Evolutionary conservation across 2,888 invertebrate genomes (phyloP), one percentile per base, ranked within the genome.

Genomic region (Sphinx pinastri): DNA sequence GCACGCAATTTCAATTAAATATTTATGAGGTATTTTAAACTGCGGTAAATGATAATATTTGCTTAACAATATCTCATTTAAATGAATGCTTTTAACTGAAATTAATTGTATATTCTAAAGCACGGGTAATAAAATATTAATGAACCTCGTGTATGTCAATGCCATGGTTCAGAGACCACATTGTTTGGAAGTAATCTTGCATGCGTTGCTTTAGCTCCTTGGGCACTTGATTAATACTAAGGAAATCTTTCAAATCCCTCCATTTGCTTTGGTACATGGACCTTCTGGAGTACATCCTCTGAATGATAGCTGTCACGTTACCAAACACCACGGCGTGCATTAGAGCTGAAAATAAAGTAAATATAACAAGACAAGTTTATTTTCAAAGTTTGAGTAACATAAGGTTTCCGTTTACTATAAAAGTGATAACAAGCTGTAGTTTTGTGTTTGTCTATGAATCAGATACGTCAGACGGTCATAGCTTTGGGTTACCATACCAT

Each of bases 261-360:
- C 98, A 98, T 94, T 98, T 99, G 81, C 97, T 97, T 88, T 99
- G 99, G 88, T 98, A 99, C 84, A 98, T 96, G 6, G 98, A 98
- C 57, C 98, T 95, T 59, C 99, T 95, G 0, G 98, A 98, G 91
- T 99, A 99, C 98, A 99, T 98, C 79, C 99, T 95, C 88, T 99
- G 99, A 84, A 99, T 99, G 81, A 99, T 98, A 69, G 99, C 99
- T 16, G 99, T 99, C 79, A 99, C 99, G 91, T 99, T 99, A 88
- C 99, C 99, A 87, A 99, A 99, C 58, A 99, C 99, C 70, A 98
- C 98, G 25, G 99, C 99, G 90, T 99, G 99, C 99, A 99, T 99
- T 83, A 99, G 95, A 66, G 99, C 99, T 99, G 94, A 70, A 86
- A 84, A 63, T 68, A 71, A 70, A 38, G 63, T 57, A 31, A 52